These are phyloP conservation scores for Diorhabda sublineata DNA, from an alignment of 1,140 invertebrate species.

Conservation along the genomic window DNA sequence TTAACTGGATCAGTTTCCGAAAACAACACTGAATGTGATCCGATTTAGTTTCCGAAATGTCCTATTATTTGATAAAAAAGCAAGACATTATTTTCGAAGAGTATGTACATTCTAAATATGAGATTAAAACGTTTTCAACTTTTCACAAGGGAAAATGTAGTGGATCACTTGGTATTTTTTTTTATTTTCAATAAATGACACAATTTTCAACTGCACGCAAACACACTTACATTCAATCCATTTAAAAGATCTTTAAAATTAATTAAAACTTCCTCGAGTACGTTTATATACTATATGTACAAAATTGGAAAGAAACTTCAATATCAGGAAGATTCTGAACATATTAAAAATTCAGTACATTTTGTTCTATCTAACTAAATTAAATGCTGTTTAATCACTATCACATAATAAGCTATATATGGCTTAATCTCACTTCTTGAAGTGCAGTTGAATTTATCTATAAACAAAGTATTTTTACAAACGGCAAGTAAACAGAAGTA, in stretches of 20 bases:
- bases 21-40: too few relatives aligned
- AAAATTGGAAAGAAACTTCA: constrained; percentile 28
- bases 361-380: constrained; percentile 23
- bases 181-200: constrained; percentile 27
- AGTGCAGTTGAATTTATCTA: constrained; percentile 29
- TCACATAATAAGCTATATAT: constrained; percentile 18
- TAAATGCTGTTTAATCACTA: constrained; percentile 27
- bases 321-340: constrained; percentile 25
- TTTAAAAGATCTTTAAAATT: constrained; percentile 19
- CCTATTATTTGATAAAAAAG: too few relatives aligned
- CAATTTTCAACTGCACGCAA: constrained; percentile 37
- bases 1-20: too few relatives aligned
- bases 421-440: constrained; percentile 25
- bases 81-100: too few relatives aligned
- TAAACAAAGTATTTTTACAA: constrained; percentile 21
- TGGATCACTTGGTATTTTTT: background rate
- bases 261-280: constrained; percentile 20
- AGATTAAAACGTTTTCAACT: too few relatives aligned
- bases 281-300: constrained; percentile 30
- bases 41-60: too few relatives aligned
- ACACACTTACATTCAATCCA: constrained; percentile 18
- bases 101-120: too few relatives aligned
- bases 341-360: constrained; percentile 25
- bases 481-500: constrained; percentile 27
- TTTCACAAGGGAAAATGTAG: too few relatives aligned